A percentile compares a stretch with the other conserved stretches of the same genome.
These are phyloP conservation scores for Neomonachus schauinslandi DNA, from an alignment of 2,113 vertebrate genomes.

Conservation along the genomic window DNA sequence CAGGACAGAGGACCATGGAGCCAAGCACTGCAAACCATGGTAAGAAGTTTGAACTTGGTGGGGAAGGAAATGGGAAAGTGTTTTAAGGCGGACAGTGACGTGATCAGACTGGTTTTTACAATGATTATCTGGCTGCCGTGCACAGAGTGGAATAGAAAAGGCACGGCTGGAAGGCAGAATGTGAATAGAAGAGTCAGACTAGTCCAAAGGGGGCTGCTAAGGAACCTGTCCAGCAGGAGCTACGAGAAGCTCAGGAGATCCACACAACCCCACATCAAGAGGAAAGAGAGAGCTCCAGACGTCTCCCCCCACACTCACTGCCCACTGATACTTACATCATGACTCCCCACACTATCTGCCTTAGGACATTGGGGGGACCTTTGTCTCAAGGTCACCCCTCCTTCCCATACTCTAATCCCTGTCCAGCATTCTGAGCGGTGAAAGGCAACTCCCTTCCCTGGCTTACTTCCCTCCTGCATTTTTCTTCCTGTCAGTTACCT, in stretches of 20 bases:
- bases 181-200: neutral
- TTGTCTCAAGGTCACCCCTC: neutral
- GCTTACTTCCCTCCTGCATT: neutral
- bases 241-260: neutral
- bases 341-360: neutral
- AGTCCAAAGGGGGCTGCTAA: neutral
- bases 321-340: neutral
- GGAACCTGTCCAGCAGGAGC: neutral
- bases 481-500: neutral
- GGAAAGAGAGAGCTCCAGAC: neutral
- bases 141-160: neutral
- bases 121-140: neutral
- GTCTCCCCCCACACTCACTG: neutral
- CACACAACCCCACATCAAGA: neutral
- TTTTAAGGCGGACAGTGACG: neutral
- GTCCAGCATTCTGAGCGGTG: too few species aligned
- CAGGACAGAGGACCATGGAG: neutral
- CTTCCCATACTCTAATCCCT: neutral
- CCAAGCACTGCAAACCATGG: neutral
- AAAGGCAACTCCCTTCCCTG: neutral
- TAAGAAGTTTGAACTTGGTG: neutral
- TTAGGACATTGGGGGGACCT: neutral
- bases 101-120: neutral
- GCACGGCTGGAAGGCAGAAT: neutral
- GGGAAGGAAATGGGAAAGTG: neutral